These are phyloP conservation scores for Cariama cristata DNA, from an alignment of 2,113 vertebrate genomes.

Conservation along the genomic window DNA sequence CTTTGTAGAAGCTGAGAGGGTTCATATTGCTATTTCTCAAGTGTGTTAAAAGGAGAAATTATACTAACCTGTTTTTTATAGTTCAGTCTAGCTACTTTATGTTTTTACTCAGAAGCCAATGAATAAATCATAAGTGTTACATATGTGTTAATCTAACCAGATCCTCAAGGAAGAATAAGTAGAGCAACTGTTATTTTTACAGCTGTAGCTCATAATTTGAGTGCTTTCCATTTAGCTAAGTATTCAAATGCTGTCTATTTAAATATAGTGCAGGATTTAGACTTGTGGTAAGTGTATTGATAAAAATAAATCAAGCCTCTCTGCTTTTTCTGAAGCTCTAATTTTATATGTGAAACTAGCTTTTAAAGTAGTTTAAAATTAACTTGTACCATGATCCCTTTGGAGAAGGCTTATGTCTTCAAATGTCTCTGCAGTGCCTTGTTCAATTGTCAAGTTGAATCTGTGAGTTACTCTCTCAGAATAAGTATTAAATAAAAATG, in stretches of 20 bases:
- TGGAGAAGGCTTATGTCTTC: not conserved
- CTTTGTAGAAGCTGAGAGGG: not conserved
- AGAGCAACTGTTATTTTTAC: slow-evolving; percentile 62
- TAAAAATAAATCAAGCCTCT: not conserved
- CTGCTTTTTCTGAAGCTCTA: not conserved
- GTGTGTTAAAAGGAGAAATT: slow-evolving; percentile 6
- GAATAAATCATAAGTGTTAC: slow-evolving; percentile 58
- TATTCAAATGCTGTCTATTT: slow-evolving; percentile 26
- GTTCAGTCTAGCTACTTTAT: slow-evolving; percentile 44
- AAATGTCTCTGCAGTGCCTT: not conserved
- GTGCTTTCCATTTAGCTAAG: slow-evolving; percentile 33
- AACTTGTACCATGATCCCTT: not conserved
- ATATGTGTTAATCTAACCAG: slow-evolving; percentile 46
- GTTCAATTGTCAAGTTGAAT: not conserved
- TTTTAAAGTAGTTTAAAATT: slow-evolving; percentile 28
- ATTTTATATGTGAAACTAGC: not conserved
- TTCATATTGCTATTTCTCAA: slow-evolving; percentile 1
- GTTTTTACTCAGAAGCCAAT: slow-evolving; percentile 23
- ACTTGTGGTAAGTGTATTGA: not conserved
- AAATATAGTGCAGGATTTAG: slow-evolving; percentile 10
- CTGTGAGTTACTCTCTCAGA: not conserved
- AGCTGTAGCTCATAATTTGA: slow-evolving; percentile 45
- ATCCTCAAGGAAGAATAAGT: slow-evolving; percentile 38
- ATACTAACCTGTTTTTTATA: slow-evolving; percentile 45
- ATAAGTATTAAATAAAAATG: not conserved